These are phyloP conservation scores for Serripes groenlandicus DNA, from an alignment of 2,888 invertebrate species.

Conservation along the genomic window DNA sequence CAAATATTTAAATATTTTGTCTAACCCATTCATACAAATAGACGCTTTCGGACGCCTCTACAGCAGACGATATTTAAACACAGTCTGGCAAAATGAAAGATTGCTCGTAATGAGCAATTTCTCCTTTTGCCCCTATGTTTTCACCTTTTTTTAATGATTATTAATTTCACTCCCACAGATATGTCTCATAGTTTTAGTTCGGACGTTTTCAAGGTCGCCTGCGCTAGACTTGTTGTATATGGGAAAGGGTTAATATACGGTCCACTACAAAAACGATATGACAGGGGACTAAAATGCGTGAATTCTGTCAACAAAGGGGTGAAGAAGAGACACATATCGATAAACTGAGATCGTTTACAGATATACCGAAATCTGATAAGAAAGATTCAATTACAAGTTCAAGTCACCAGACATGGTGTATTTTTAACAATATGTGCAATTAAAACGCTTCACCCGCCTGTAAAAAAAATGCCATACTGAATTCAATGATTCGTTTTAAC, in stretches of 20 bases:
- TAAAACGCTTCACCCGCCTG: constrained; percentile 12
- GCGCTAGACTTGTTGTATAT: no score
- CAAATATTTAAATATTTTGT: no score
- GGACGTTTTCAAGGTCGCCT: no score
- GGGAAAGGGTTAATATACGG: no score
- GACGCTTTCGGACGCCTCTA: background rate
- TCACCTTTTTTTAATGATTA: background rate
- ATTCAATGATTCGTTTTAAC: no score
- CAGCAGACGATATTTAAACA: background rate
- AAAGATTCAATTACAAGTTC: constrained; percentile 51
- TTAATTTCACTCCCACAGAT: no score
- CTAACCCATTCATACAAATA: no score
- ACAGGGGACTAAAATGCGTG: no score
- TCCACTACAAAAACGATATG: no score
- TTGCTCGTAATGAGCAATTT: background rate
- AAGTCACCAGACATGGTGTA: constrained; percentile 13
- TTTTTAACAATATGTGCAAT: constrained; percentile 24
- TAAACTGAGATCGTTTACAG: constrained; percentile 16
- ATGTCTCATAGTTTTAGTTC: no score
- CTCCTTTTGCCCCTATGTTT: background rate
- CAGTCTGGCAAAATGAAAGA: background rate
- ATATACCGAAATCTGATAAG: constrained; percentile 34
- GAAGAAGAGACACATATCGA: constrained; percentile 9
- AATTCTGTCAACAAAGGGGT: background rate
- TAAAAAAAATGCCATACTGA: constrained; percentile 6